Evolutionary conservation across 37 sponge, comb jelly and placozoan species (phyloP).

Genomic region (Spongilla lacustris): DNA sequence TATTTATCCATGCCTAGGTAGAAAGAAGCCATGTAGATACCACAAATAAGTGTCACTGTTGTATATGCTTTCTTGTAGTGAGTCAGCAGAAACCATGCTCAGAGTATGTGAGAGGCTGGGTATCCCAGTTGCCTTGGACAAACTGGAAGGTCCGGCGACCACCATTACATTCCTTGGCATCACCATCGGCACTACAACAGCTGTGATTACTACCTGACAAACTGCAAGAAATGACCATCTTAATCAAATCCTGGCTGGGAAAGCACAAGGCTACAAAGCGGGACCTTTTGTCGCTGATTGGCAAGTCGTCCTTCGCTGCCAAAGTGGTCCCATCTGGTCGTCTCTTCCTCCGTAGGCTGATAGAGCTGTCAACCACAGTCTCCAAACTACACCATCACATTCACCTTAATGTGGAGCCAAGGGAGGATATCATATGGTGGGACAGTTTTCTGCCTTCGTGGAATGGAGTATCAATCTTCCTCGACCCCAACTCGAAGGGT

Average conservation of each 20-base stretch:
- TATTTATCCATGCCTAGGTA: too few relatives aligned
- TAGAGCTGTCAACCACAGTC: slow-evolving; percentile 9
- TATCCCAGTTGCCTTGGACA: slow-evolving; percentile 25
- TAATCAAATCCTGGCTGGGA: slow-evolving; percentile 6
- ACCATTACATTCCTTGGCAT: slow-evolving; percentile 17
- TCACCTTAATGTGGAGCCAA: slow-evolving; percentile 8
- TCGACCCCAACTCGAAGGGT: slow-evolving; percentile 5
- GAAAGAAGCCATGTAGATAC: too few relatives aligned
- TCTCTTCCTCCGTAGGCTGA: slow-evolving; percentile 24
- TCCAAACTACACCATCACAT: slow-evolving; percentile 21
- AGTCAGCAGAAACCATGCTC: not conserved
- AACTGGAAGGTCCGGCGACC: slow-evolving; percentile 14
- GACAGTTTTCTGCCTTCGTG: slow-evolving; percentile 16
- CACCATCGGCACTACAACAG: slow-evolving; percentile 6
- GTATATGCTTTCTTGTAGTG: not conserved
- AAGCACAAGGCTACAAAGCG: slow-evolving; percentile 13
- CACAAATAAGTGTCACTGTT: too few relatives aligned
- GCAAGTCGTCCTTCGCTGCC: slow-evolving; percentile 24
- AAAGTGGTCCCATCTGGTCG: slow-evolving; percentile 35
- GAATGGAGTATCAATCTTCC: slow-evolving; percentile 14
- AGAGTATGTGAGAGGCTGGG: not conserved
- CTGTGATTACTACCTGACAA: slow-evolving; percentile 11
- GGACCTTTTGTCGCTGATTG: slow-evolving; percentile 28
- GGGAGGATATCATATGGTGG: slow-evolving; percentile 36
- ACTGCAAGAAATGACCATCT: slow-evolving; percentile 6